A percentile compares a stretch with the other conserved stretches of the same genome.
Conservation (phyloP, 2,888 invertebrate genomes). For the Charanyca ferruginea region DNA sequence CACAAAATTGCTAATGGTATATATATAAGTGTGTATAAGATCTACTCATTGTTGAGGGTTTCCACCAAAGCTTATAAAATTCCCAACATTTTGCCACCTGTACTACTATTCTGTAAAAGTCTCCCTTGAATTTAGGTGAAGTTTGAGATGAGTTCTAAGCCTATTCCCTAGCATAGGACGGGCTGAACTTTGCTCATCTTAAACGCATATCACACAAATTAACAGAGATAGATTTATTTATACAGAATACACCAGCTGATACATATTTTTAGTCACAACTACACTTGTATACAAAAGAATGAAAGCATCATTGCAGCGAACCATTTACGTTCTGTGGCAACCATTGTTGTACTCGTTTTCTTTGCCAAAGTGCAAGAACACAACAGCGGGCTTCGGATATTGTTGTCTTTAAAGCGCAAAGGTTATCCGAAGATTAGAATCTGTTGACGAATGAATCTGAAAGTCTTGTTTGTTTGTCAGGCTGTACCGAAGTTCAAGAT, state of each 20-base stretch:
- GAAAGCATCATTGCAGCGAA: slow-evolving; percentile 54
- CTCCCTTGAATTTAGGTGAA: no score
- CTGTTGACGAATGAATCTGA: slow-evolving; percentile 16
- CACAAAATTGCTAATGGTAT: no score
- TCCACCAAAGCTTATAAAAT: no score
- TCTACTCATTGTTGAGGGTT: no score
- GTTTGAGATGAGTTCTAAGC: no score
- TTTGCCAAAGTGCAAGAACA: slow-evolving; percentile 50
- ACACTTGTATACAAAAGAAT: slow-evolving; percentile 59
- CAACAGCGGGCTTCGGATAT: slow-evolving; percentile 38
- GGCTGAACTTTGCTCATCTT: no score
- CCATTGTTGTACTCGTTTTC: slow-evolving; percentile 66
- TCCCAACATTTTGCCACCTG: no score
- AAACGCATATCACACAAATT: no score
- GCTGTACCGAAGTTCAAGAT: background rate
- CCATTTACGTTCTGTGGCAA: slow-evolving; percentile 51
- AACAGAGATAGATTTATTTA: no score
- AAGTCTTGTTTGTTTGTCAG: slow-evolving; percentile 3
- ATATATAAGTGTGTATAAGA: no score
- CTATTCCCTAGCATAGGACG: no score
- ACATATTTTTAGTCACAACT: background rate
- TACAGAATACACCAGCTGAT: background rate
- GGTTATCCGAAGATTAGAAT: slow-evolving; percentile 5
- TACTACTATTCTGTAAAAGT: no score
- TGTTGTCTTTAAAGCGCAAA: slow-evolving; percentile 4